Conservation (phyloP, 2,113 vertebrate genomes). For the Alethe diademata region DNA sequence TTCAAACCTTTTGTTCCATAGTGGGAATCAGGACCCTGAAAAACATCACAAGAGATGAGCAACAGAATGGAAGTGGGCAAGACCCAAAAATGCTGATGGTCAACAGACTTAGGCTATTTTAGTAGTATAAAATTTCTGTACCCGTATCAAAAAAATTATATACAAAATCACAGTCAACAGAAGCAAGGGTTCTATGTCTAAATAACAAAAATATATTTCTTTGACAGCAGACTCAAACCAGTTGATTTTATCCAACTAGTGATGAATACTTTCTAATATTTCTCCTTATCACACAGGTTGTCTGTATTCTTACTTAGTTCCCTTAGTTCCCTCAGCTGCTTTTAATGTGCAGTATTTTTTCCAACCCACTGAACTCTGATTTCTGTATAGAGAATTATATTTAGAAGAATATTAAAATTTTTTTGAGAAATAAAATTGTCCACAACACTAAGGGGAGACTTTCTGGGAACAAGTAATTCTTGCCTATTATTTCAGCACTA, state of each 20-base stretch:
- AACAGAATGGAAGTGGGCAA: not conserved
- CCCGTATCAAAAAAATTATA: not conserved
- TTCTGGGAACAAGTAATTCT: not conserved
- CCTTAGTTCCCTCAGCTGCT: not conserved
- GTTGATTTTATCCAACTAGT: not conserved
- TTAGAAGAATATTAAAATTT: not conserved
- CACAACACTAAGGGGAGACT: not conserved
- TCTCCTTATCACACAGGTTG: not conserved
- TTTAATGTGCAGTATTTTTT: not conserved
- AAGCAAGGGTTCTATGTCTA: not conserved
- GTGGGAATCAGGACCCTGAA: slow-evolving; percentile 91
- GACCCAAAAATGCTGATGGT: not conserved
- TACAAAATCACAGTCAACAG: not conserved
- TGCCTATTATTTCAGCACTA: not conserved
- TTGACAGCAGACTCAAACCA: not conserved
- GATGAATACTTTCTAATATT: not conserved
- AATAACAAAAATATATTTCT: not conserved
- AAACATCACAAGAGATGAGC: not conserved
- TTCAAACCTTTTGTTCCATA: slow-evolving; percentile 94
- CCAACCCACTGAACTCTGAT: not conserved
- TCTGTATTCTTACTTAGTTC: not conserved
- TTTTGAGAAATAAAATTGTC: not conserved
- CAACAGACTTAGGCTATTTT: not conserved
- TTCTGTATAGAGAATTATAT: not conserved
- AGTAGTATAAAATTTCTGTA: not conserved